Evolutionary conservation across 2,797 vertebrate species (phyloP), one percentile per base, ranked within the genome.

Genomic region (Phataginus tetradactyla): DNA sequence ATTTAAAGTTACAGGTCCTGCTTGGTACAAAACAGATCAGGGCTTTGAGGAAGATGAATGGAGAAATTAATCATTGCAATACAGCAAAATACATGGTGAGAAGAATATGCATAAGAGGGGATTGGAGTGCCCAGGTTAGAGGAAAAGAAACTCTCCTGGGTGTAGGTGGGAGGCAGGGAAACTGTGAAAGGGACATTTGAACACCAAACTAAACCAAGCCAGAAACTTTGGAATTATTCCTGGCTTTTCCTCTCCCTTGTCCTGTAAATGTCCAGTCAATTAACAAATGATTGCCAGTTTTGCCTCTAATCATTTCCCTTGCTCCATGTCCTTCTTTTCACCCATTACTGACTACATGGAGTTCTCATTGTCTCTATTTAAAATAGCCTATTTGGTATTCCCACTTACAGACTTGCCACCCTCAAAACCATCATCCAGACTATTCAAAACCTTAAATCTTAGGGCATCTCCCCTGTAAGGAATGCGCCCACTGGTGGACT

Each of bases 401-500:
- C 27, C 2, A 32, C 81, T 91, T 85, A n/a, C 5, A 42, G 42
- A 21, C n/a, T 90, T 51, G 49, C 37, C 59, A 69, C 25, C 45
- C 74, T 75, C 32, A 81, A 81, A 80, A 29, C 27, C 68, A 57
- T 75, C 15, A 8, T 25, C 27, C 32, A 55, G 9, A 42, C 23
- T 78, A 51, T 92, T 80, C 69, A 66, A 92, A 94, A 77, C n/a
- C 27, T 91, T 37, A 32, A 68, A 29, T 61, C 20, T 96, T 45
- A 87, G 3, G n/a, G 69, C 7, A 12, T 75, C 8, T 68, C 5
- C 1, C 34, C 72, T 45, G n/a, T 51, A 32, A 45, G 45, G 45
- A 45, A 45, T 9, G 45, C 45, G 10, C 10, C 11, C 45, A 45
- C 45, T 45, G 45, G 45, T 45, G 45, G 45, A 45, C 45, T 45